A percentile compares a stretch with the other conserved stretches of the same genome.
phyloP scores from a whole-genome alignment of 2,888 invertebrate species.

The Stenurella melanura region DNA sequence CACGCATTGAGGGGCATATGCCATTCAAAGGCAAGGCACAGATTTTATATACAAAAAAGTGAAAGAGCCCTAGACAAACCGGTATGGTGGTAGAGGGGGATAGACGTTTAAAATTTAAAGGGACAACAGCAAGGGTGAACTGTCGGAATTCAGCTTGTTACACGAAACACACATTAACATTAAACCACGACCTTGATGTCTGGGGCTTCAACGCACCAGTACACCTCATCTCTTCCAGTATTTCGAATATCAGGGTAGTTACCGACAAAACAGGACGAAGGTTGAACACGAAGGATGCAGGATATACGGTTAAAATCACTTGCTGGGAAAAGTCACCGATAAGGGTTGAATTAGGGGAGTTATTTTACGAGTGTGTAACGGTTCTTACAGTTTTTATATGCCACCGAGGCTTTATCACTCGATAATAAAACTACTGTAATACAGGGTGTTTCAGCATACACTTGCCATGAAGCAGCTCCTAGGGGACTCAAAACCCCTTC shows the following conservation, averaged over 20 bases:
- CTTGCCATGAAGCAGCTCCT: no score
- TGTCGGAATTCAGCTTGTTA: background rate
- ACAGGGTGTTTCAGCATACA: no score
- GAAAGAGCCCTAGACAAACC: background rate
- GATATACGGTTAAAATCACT: constrained; percentile 11
- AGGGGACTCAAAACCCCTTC: no score
- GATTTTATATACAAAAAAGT: no score
- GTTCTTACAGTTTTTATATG: no score
- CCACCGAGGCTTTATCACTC: no score
- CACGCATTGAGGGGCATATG: no score
- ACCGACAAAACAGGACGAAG: background rate
- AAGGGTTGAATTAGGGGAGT: background rate
- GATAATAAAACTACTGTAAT: no score
- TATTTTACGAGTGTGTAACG: background rate
- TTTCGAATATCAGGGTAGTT: background rate
- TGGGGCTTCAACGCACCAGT: background rate
- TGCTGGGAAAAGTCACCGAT: background rate
- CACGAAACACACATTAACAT: no score
- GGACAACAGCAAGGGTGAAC: background rate
- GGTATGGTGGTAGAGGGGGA: background rate
- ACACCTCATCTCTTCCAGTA: background rate
- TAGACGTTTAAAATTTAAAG: constrained; percentile 13
- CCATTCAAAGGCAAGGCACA: no score
- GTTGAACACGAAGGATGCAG: background rate
- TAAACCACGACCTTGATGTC: background rate